Evolutionary conservation across 1,140 invertebrate species (phyloP).

Genomic region (Fopius arisanus): DNA sequence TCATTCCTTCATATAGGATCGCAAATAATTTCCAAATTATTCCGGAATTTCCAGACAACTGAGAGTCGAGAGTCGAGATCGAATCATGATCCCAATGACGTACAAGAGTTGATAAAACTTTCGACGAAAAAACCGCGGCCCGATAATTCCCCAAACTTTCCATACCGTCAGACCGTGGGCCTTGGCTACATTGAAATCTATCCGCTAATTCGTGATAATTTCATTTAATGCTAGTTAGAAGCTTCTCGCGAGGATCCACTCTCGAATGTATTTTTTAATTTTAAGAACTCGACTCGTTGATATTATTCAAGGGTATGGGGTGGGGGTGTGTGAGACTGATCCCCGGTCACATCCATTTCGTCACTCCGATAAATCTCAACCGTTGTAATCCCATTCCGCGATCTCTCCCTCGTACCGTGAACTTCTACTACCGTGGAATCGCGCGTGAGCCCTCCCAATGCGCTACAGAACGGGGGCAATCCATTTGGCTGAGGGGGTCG

Average conservation of each 20-base stretch:
- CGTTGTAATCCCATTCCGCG: conserved; percentile 32
- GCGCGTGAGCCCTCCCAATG: conserved; percentile 23
- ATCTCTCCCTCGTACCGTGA: conserved; percentile 32
- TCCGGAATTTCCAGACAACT: no score
- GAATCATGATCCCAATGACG: no score
- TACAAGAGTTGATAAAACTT: no score
- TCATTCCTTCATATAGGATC: no score
- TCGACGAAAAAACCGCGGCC: no score
- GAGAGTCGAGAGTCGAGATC: no score
- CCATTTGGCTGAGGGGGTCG: conserved; percentile 54
- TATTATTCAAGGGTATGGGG: neutral
- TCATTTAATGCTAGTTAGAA: conserved; percentile 51
- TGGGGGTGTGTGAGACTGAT: neutral
- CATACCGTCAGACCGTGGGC: neutral
- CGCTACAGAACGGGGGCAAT: conserved; percentile 41
- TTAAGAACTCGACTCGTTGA: neutral
- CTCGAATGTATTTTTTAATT: conserved; percentile 15
- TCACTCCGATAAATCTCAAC: conserved; percentile 33
- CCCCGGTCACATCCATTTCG: conserved; percentile 23
- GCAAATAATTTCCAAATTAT: no score
- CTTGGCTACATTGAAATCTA: conserved; percentile 43
- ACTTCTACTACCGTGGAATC: conserved; percentile 24
- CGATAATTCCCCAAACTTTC: no score
- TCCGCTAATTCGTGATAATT: conserved; percentile 60
- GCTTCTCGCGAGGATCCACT: conserved; percentile 35